Conservation (phyloP, 2,113 vertebrate genomes). For the Zonotrichia leucophrys region DNA sequence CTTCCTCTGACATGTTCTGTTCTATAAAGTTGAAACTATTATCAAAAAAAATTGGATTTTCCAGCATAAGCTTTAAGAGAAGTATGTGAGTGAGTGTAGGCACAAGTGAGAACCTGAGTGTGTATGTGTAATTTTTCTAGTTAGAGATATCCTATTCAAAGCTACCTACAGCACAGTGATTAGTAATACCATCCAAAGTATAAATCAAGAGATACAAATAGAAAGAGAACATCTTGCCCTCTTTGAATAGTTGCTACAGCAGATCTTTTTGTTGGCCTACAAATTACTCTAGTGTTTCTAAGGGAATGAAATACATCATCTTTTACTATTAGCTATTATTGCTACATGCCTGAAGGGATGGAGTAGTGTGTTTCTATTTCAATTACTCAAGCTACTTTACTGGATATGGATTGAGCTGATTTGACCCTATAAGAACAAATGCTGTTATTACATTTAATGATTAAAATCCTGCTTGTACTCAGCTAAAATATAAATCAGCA, state of each 20-base stretch:
- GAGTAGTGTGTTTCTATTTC: slow-evolving; percentile 36
- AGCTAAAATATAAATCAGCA: slow-evolving; percentile 65
- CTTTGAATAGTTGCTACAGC: background rate
- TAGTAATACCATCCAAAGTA: background rate
- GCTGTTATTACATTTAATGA: slow-evolving; percentile 62
- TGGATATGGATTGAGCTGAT: slow-evolving; percentile 42
- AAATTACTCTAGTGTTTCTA: slow-evolving; percentile 10
- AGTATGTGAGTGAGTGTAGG: background rate
- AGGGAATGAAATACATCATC: slow-evolving; percentile 6
- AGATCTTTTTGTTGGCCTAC: background rate
- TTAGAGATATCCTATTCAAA: background rate
- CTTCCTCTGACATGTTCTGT: background rate
- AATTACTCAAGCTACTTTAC: slow-evolving; percentile 45
- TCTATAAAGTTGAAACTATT: background rate
- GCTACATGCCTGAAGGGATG: slow-evolving; percentile 18
- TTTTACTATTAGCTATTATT: slow-evolving; percentile 55
- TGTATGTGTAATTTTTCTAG: background rate
- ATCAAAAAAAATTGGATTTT: background rate
- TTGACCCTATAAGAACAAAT: slow-evolving; percentile 58
- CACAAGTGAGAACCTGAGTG: background rate
- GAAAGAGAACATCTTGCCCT: background rate
- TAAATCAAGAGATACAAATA: slow-evolving; percentile 8
- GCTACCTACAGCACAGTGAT: background rate
- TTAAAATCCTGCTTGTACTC: slow-evolving; percentile 54
- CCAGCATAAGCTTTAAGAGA: background rate